Base-by-base conservation (phyloP, 2,888 invertebrate species). In the Hedychridium roseum region DNA sequence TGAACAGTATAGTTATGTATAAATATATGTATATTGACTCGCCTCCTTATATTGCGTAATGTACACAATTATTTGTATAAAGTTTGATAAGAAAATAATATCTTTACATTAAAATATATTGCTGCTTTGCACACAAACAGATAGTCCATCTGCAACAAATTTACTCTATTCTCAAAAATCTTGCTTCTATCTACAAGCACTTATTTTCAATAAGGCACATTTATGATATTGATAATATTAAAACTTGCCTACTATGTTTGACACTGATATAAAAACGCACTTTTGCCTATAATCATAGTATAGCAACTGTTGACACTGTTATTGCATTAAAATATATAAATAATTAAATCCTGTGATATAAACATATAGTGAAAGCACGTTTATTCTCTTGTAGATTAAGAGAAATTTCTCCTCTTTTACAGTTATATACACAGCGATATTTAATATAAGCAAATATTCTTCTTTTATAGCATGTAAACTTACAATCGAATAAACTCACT, bases 341-440 rank as follows among this genome's bases (percentile, higher is more conserved):
- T 45, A 55, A 59, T 37, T 43, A 38, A 41, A 58, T 44, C 48
- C 56, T 55, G 59, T 53, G 60, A 59, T 61, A 60, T 45, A 45
- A 58, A 53, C n/a, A n/a, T n/a, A 51, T 50, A 55, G 46, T 42
- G 50, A 46, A 50, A 55, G 53, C 43, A 46, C 48, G 48, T 53
- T 62, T 43, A 59, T 43, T 54, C 47, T 40, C 41, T 44, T 47
- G 36, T 50, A 46, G 47, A 21, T 45, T 35, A 56, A 40, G 23
- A 54, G 6, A 31, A 47, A 23, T 23, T 34, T 54, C 36, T 52
- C 42, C 42, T 34, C 37, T 48, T 39, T 39, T 40, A 57, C 32
- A 38, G 35, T 58, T 45, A 40, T 30, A 1, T 39, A 16, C 12
- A 38, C 9, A 23, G 23, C 23, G 9, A 23, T 6, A 23, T 23